These are phyloP conservation scores for Marmota flaviventris DNA, from an alignment of 2,113 vertebrate genomes.

Conservation along the genomic window DNA sequence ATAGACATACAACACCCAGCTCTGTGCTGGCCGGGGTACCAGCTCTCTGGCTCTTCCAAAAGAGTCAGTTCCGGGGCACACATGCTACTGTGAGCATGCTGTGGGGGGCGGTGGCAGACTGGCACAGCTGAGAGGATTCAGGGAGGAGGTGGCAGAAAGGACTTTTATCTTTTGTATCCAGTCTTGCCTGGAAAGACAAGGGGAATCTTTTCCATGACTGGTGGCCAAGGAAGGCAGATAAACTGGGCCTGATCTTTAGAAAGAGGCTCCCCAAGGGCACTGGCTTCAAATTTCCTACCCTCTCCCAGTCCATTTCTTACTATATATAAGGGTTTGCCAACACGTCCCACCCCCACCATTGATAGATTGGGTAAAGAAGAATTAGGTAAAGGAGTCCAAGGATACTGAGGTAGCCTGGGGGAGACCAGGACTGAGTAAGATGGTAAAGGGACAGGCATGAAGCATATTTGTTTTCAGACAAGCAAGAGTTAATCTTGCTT, in stretches of 20 bases:
- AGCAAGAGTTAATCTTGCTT: constrained; percentile 18
- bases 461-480: background rate
- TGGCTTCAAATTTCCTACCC: background rate
- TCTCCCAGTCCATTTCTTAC: background rate
- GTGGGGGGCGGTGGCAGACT: background rate
- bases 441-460: background rate
- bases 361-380: background rate
- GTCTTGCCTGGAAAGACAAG: background rate
- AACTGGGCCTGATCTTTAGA: background rate
- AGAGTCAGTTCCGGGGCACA: background rate
- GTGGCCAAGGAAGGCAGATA: background rate
- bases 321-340: background rate
- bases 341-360: background rate
- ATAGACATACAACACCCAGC: background rate
- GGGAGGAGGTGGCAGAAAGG: background rate
- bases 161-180: background rate
- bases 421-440: background rate
- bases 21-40: background rate
- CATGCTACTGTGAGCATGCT: background rate
- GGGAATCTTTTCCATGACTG: background rate
- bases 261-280: background rate
- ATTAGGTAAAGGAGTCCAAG: background rate
- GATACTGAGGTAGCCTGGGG: background rate
- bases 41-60: no score
- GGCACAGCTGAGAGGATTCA: background rate